Base-by-base conservation (phyloP, 2,113 vertebrate species). In the Mesitornis unicolor region DNA sequence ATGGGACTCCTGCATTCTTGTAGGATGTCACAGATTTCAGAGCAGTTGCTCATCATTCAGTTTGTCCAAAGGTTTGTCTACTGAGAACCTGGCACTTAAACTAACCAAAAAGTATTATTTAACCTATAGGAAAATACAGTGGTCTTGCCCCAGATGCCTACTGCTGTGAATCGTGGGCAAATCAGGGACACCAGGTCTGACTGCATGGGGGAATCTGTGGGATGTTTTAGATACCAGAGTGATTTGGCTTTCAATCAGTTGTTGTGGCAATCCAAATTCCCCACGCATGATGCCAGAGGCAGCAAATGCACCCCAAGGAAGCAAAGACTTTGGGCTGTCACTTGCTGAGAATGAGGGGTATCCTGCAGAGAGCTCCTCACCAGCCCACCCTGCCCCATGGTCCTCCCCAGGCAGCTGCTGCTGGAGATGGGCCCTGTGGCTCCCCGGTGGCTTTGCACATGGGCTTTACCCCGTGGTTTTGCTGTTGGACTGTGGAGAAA, bases 231-330 rank as follows among this genome's bases (percentile, higher is more conserved):
- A 60, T n/a, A 45, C n/a, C 26, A 28, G 26, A 29, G 28, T 14
- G 40, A 47, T 61, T 84, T 83, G 13, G 22, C 53, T 86, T 47
- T 31, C 0, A 1, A 14, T 36, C 50, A 47, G 35, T 33, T 51
- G 16, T 35, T 69, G 54, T 45, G 56, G 28, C 35, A 78, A 60
- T 54, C 33, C 28, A n/a, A 18, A 21, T 64, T 64, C 40, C 35
- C 24, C 16, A 4, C 0, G 2, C 0, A 3, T 7, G 25, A 35
- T 61, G 28, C 21, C 56, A 70, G 42, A 45, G 59, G 21, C 3
- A 11, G 18, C 10, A 78, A 89, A 53, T 0, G 2, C 0, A 3
- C 36, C 11, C 17, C 24, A 21, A 4, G 35, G 0, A 1, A 80
- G 56, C 6, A 19, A 74, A 43, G 9, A 8, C 33, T 60, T 87